These are phyloP conservation scores for Procambarus clarkii DNA, from an alignment of 1,140 invertebrate genomes.

Conservation along the genomic window DNA sequence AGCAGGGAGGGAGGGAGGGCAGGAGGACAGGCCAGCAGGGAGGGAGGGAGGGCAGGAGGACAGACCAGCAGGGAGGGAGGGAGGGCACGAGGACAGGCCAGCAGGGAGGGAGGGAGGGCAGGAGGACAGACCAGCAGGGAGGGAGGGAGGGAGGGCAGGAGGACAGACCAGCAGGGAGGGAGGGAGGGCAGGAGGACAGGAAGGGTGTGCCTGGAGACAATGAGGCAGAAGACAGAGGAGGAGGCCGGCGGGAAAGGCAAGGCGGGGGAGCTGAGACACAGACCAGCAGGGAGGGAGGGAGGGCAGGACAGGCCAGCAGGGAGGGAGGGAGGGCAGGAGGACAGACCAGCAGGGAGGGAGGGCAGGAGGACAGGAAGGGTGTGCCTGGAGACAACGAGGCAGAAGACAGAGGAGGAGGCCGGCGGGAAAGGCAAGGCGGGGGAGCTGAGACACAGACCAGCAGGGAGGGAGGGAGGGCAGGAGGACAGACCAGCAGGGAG, in stretches of 20 bases:
- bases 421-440: too few relatives aligned
- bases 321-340: neutral
- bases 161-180: neutral
- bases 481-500: neutral
- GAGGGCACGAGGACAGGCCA: neutral
- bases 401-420: too few relatives aligned
- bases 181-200: neutral
- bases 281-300: neutral
- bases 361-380: neutral
- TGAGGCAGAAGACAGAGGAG: too few relatives aligned
- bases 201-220: too few relatives aligned
- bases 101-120: neutral
- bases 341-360: neutral
- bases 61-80: neutral
- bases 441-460: too few relatives aligned
- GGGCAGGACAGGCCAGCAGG: neutral
- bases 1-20: neutral
- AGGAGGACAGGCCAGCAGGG: neutral
- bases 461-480: neutral
- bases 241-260: too few relatives aligned
- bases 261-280: too few relatives aligned
- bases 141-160: neutral
- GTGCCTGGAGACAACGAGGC: too few relatives aligned
- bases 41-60: neutral
- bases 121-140: neutral